A percentile compares a stretch with the other conserved stretches of the same genome.
Conservation (phyloP, 2,113 vertebrate species). For the Pundamilia nyererei region DNA sequence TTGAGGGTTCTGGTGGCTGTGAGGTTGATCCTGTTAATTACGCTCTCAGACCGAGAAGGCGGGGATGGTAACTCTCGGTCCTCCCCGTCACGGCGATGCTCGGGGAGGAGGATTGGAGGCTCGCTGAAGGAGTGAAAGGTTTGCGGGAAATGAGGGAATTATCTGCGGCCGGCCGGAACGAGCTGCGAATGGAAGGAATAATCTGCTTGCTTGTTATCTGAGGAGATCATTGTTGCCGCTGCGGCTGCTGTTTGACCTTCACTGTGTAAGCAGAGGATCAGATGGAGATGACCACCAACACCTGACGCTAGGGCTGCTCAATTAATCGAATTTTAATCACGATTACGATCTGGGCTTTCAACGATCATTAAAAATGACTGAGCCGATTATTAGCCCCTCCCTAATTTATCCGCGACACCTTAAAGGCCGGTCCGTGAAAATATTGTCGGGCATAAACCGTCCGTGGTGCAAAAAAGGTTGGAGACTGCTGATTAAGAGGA, state of each 20-base stretch:
- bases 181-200: conserved; percentile 90
- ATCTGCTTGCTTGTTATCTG: conserved; percentile 89
- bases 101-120: conserved; percentile 75
- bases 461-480: too few species aligned
- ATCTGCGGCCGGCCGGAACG: conserved; percentile 82
- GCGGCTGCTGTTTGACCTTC: conserved; percentile 78
- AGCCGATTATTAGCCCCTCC: too few species aligned
- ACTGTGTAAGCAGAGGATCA: not conserved
- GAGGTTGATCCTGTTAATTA: not conserved
- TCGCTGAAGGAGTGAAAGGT: conserved; percentile 83
- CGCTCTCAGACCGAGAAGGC: not conserved
- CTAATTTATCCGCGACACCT: too few species aligned
- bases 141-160: conserved; percentile 91
- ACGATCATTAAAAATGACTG: too few species aligned
- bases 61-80: conserved; percentile 74
- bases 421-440: too few species aligned
- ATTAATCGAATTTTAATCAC: too few species aligned
- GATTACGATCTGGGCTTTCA: too few species aligned
- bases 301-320: not conserved
- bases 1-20: not conserved
- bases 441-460: too few species aligned
- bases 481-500: too few species aligned
- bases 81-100: conserved; percentile 57
- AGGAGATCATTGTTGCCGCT: conserved; percentile 66
- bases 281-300: not conserved